Conservation (phyloP, 1,140 invertebrate species). For the Ganaspis sp. region DNA sequence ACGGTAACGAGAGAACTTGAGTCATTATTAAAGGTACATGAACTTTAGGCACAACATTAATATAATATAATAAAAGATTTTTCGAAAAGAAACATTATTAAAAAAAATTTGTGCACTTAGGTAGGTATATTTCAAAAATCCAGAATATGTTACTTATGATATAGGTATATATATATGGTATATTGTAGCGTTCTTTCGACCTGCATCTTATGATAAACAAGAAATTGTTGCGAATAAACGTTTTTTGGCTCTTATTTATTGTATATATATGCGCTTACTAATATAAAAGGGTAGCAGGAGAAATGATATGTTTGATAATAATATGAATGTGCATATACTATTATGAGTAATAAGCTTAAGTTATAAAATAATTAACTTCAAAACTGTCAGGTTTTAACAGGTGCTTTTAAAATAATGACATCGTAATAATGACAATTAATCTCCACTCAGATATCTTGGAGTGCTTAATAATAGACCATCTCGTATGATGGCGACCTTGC, state of each 20-base stretch:
- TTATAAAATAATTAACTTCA: not conserved
- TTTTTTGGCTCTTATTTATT: too few species aligned
- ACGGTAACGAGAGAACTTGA: constrained; percentile 44
- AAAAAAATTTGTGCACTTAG: too few species aligned
- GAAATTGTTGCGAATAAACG: too few species aligned
- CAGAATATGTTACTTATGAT: too few species aligned
- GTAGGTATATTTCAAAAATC: too few species aligned
- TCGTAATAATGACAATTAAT: constrained; percentile 10
- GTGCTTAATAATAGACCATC: constrained; percentile 20
- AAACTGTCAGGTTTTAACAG: not conserved
- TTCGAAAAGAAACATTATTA: not conserved
- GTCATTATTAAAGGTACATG: constrained; percentile 49
- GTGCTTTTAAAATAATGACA: constrained; percentile 15
- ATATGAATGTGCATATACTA: not conserved
- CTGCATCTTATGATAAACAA: too few species aligned
- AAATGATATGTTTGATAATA: too few species aligned
- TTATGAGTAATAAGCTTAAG: not conserved
- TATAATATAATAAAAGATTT: not conserved
- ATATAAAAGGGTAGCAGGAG: too few species aligned
- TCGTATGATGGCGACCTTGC: constrained; percentile 37
- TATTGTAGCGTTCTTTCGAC: too few species aligned
- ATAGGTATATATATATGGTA: too few species aligned
- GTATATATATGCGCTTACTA: too few species aligned
- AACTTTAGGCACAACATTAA: constrained; percentile 25
- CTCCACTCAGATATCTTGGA: not conserved